Conservation (phyloP, 2,888 invertebrate species). For the Athripsodes cinereus region DNA sequence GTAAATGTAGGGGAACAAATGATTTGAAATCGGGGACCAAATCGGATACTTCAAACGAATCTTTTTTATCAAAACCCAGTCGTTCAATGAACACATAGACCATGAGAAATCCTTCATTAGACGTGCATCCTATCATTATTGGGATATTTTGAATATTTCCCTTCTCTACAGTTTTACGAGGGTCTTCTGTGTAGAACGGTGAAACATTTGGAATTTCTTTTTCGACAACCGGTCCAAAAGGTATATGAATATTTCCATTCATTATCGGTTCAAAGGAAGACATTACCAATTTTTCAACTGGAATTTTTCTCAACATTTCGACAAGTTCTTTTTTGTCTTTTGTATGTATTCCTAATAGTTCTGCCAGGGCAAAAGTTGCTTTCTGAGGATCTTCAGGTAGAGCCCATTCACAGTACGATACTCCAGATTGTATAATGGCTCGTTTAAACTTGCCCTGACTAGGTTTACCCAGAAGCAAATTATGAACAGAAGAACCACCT, state of each 20-base stretch:
- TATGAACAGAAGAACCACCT: slow-evolving; percentile 16
- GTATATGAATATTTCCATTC: background rate
- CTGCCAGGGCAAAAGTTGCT: slow-evolving; percentile 15
- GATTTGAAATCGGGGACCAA: slow-evolving; percentile 28
- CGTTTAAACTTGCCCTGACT: slow-evolving; percentile 11
- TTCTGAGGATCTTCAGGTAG: slow-evolving; percentile 3
- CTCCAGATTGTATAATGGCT: slow-evolving; percentile 19
- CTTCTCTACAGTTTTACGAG: slow-evolving; percentile 5
- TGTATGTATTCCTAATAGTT: slow-evolving; percentile 14
- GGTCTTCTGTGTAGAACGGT: background rate
- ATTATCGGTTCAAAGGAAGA: background rate
- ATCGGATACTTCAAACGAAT: slow-evolving; percentile 11
- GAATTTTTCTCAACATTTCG: slow-evolving; percentile 8
- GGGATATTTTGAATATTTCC: slow-evolving; percentile 33
- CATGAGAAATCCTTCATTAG: slow-evolving; percentile 34
- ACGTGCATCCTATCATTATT: slow-evolving; percentile 36
- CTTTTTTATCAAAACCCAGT: slow-evolving; percentile 23
- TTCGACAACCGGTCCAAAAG: slow-evolving; percentile 11
- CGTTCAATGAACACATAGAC: background rate
- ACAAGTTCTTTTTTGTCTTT: slow-evolving; percentile 8
- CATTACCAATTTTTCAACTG: slow-evolving; percentile 12
- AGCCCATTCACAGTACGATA: slow-evolving; percentile 12
- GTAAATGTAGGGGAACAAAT: slow-evolving; percentile 27
- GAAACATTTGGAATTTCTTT: background rate
- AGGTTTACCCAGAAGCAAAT: slow-evolving; percentile 8